Evolutionary conservation across 2,113 vertebrate species (phyloP).

Genomic region (Podarcis raffonei): DNA sequence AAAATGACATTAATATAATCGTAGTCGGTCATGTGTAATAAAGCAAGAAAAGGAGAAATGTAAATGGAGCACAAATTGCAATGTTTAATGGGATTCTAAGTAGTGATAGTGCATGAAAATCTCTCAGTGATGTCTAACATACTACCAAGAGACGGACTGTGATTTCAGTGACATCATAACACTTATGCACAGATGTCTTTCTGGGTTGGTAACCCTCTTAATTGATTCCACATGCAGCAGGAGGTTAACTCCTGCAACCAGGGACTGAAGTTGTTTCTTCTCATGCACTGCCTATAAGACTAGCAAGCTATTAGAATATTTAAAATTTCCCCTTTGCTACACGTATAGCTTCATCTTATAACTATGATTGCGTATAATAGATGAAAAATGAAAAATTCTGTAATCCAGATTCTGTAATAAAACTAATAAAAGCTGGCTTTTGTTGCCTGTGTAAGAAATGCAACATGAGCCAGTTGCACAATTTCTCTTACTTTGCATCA

Average conservation of each 20-base stretch:
- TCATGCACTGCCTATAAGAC: no score
- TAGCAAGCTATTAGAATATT: background rate
- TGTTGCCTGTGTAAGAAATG: background rate
- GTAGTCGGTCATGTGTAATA: background rate
- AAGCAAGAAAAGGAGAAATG: slow-evolving; percentile 12
- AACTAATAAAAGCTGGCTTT: background rate
- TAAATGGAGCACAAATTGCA: slow-evolving; percentile 21
- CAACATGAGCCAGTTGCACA: background rate
- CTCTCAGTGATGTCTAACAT: background rate
- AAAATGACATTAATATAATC: slow-evolving; percentile 13
- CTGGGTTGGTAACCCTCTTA: background rate
- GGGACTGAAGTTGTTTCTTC: background rate
- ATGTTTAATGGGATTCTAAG: slow-evolving; percentile 3
- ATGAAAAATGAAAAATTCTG: background rate
- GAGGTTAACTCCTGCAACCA: background rate
- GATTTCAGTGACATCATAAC: background rate
- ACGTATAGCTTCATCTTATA: background rate
- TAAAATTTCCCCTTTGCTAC: background rate
- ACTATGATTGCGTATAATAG: background rate
- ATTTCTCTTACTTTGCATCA: background rate
- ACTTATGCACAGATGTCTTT: background rate
- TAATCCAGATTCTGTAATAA: background rate
- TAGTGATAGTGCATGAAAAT: background rate
- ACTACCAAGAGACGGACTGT: background rate
- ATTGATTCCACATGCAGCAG: background rate